Conservation (phyloP, 2,797 vertebrate species). For the Urosaurus nigricauda region DNA sequence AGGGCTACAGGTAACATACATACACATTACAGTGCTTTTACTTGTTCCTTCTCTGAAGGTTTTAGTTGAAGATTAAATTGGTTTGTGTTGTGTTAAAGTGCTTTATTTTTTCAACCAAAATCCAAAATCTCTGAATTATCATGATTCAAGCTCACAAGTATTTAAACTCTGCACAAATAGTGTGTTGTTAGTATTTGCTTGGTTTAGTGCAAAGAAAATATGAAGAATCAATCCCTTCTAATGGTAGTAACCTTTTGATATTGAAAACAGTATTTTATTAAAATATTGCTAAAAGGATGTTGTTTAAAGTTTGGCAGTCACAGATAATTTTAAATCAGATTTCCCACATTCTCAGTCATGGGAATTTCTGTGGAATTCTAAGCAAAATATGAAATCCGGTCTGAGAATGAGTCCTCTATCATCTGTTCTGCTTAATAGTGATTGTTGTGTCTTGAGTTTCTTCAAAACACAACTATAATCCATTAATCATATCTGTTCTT, state of each 20-base stretch:
- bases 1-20: background rate
- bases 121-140: background rate
- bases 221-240: background rate
- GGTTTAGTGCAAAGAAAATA: background rate
- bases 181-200: background rate
- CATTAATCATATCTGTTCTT: background rate
- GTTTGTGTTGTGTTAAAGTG: background rate
- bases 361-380: conserved; percentile 20
- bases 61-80: background rate
- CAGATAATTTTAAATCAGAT: background rate
- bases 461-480: background rate
- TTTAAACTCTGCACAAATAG: background rate
- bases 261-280: background rate
- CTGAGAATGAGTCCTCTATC: background rate
- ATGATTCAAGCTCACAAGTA: background rate
- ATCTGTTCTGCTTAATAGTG: conserved; percentile 1
- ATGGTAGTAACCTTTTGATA: background rate
- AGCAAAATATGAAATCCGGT: conserved; percentile 30
- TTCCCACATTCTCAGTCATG: background rate
- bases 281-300: background rate
- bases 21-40: background rate
- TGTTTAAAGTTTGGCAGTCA: background rate
- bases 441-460: background rate
- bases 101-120: background rate
- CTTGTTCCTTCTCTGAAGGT: background rate